phyloP scores from a whole-genome alignment of 2,797 vertebrate species.

The Thripadectes ignobilis region DNA sequence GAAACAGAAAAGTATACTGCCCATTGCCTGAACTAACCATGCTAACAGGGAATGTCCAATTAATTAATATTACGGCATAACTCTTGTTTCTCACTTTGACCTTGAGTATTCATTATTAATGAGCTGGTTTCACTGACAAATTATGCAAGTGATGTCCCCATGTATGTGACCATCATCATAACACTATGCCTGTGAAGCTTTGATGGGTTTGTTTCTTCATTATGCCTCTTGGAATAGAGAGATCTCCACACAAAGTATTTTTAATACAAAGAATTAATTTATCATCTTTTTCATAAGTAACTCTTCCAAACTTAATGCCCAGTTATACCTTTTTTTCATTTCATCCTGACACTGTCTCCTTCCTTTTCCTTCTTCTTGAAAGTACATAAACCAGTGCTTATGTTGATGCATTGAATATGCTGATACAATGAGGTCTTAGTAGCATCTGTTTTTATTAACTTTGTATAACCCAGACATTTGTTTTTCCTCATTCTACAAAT shows the following conservation, averaged over 20 bases:
- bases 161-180: neutral
- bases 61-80: neutral
- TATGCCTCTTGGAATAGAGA: neutral
- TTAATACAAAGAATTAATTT: neutral
- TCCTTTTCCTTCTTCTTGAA: neutral
- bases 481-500: neutral
- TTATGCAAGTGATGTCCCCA: neutral
- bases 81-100: neutral
- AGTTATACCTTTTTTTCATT: neutral
- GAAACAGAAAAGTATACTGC: neutral
- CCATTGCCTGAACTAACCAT: neutral
- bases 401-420: neutral
- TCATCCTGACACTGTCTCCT: neutral
- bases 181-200: neutral
- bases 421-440: neutral
- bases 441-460: slow-evolving; percentile 5
- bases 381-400: neutral
- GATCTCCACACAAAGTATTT: neutral
- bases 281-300: neutral
- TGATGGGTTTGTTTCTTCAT: neutral
- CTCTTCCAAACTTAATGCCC: neutral
- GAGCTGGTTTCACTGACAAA: neutral
- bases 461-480: slow-evolving; percentile 2
- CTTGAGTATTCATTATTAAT: neutral
- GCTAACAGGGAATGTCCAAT: neutral